Percentiles rank a stretch among this genome's conserved stretches.
These are phyloP conservation scores for Apodemia mormo DNA, from an alignment of 2,888 invertebrate genomes.

Conservation along the genomic window DNA sequence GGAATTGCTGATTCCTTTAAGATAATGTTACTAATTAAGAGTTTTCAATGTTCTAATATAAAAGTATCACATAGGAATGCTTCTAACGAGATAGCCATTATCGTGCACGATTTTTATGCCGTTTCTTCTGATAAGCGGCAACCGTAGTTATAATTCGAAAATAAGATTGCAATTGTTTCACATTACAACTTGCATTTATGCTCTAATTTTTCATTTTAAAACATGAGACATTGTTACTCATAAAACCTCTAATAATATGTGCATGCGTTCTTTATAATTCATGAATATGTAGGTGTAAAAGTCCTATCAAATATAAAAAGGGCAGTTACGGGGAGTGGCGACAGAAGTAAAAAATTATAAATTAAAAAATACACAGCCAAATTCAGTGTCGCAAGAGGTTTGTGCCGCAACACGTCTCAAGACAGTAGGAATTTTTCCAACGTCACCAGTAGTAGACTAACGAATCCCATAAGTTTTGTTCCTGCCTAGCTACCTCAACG, in stretches of 20 bases:
- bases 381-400: too few species aligned
- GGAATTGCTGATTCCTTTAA: not conserved
- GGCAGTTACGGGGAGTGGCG: too few species aligned
- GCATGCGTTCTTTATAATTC: too few species aligned
- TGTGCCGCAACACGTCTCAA: too few species aligned
- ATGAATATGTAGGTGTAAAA: too few species aligned
- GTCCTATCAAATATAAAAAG: too few species aligned
- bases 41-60: not conserved
- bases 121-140: not conserved
- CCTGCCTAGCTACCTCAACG: too few species aligned
- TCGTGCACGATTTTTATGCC: not conserved
- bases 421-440: too few species aligned
- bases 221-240: not conserved
- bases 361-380: too few species aligned
- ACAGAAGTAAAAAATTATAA: too few species aligned
- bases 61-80: not conserved
- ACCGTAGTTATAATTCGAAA: not conserved
- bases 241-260: not conserved
- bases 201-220: not conserved
- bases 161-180: not conserved
- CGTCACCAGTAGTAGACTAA: too few species aligned
- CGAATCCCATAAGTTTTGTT: too few species aligned
- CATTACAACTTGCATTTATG: not conserved
- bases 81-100: not conserved
- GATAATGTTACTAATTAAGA: not conserved